Evolutionary conservation across 1,140 invertebrate species (phyloP), one percentile per base, ranked within the genome.

Genomic region (Maconellicoccus hirsutus): DNA sequence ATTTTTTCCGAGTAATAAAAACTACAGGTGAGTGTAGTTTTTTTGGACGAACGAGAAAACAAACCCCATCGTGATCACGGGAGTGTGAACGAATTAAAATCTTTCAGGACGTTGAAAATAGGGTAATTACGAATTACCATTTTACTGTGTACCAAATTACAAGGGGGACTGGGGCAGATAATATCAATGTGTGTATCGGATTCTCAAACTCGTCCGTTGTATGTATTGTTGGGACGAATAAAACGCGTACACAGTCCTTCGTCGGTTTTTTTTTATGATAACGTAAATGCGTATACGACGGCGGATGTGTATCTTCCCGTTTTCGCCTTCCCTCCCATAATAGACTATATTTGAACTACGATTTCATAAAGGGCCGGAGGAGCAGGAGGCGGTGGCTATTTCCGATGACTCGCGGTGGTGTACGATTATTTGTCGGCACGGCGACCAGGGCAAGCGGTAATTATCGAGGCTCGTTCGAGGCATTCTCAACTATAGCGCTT

Each of bases 301-400:
- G 25, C 61, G 61, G 61, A 66, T 66, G 61, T 66, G 61, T 23
- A 66, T 66, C 61, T 66, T 66, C 61, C 61, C 61, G 61, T 66
- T 23, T 66, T 66, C 25, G 25, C 61, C 21, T 66, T 66, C 61
- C 61, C 25, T 66, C 19, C 61, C 21, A 66, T 66, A 19, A 59
- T 59, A 59, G 52, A 66, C 19, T 66, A 25, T 66, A 66, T 26
- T 19, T 10, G 61, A 10, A 66, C 61, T 66, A 66, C 21, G 25
- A 66, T 66, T 66, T 66, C 25, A 66, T 16, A 26, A 19, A 16
- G 16, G 16, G 4, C 16, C 16, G 16, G 61, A 1, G 16, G 61
- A 26, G 21, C 22, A 25, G 61, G 61, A 66, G 61, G 61, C 25
- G 61, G 61, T 66, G 61, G 61, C 61, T 66, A 66, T 26, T 66